Evolutionary conservation across 2,113 vertebrate genomes (phyloP).

Genomic region (Myiagra hebetior): DNA sequence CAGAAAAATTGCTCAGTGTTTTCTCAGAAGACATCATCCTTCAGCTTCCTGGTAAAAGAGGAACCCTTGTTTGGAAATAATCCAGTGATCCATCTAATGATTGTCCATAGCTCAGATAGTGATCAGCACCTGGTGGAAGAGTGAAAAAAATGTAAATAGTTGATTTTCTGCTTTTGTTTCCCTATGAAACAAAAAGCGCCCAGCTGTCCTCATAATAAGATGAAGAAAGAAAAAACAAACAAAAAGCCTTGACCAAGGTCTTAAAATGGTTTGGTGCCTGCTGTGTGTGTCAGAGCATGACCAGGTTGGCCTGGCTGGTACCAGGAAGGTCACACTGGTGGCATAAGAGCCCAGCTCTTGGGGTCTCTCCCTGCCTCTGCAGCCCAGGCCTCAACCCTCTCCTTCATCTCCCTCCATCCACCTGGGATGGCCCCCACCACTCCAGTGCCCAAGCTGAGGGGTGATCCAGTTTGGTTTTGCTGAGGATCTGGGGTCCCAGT

Average conservation of each 20-base stretch:
- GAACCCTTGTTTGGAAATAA: not conserved
- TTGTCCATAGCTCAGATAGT: not conserved
- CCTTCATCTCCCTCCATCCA: not conserved
- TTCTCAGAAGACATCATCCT: not conserved
- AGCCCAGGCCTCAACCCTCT: not conserved
- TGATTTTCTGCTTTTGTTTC: not conserved
- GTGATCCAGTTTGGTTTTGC: not conserved
- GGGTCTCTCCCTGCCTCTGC: not conserved
- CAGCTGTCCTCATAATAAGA: not conserved
- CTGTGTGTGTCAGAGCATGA: not conserved
- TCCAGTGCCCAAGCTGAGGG: not conserved
- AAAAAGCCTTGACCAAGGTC: not conserved
- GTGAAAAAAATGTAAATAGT: not conserved
- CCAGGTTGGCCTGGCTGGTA: not conserved
- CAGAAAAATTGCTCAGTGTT: not conserved
- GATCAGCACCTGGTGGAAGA: not conserved
- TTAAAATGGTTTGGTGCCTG: not conserved
- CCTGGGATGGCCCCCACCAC: too few relatives aligned
- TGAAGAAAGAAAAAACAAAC: not conserved
- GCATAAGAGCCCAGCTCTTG: not conserved
- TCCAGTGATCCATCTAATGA: not conserved
- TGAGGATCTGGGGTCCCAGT: not conserved
- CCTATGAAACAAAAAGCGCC: not conserved
- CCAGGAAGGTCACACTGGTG: not conserved
- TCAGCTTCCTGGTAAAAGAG: not conserved